Conservation (phyloP, 2,888 invertebrate genomes). For the Pseudococcus jackbeardsleyi region DNA sequence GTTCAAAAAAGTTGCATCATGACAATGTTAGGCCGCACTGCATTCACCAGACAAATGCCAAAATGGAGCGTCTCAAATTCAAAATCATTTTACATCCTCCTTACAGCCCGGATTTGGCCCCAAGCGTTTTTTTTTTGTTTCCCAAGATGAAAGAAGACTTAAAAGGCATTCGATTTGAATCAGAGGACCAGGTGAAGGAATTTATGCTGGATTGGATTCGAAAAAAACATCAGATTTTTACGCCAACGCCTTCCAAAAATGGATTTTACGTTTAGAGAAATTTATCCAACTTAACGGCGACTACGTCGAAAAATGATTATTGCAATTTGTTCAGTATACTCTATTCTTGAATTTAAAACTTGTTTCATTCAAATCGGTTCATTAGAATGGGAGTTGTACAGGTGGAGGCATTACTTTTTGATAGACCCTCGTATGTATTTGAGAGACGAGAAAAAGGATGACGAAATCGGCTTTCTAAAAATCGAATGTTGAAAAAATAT, state of each 20-base stretch:
- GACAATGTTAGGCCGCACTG: background rate
- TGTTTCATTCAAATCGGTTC: constrained; percentile 36
- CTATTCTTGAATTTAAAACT: constrained; percentile 25
- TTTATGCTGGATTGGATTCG: constrained; percentile 54
- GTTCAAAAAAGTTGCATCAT: constrained; percentile 53
- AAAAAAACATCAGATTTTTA: background rate
- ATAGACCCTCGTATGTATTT: constrained; percentile 43
- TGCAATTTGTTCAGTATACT: constrained; percentile 16
- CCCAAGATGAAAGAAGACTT: constrained; percentile 49
- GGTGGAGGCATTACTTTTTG: constrained; percentile 50
- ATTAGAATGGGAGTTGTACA: background rate
- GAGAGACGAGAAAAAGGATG: too few species aligned
- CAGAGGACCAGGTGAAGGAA: constrained; percentile 69
- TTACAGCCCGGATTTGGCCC: constrained; percentile 55
- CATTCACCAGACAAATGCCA: constrained; percentile 6
- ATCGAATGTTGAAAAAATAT: too few species aligned
- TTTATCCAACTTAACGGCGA: constrained; percentile 7
- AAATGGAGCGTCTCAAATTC: constrained; percentile 39
- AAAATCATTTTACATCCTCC: background rate
- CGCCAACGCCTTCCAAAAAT: background rate
- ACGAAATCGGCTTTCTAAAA: too few species aligned
- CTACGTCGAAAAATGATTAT: constrained; percentile 49
- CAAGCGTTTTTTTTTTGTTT: constrained; percentile 37
- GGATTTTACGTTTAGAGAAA: constrained; percentile 34
- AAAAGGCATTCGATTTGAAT: constrained; percentile 65